A percentile compares a stretch with the other conserved stretches of the same genome.
phyloP scores from a whole-genome alignment of 2,797 vertebrate species.

The Peromyscus aztecus region DNA sequence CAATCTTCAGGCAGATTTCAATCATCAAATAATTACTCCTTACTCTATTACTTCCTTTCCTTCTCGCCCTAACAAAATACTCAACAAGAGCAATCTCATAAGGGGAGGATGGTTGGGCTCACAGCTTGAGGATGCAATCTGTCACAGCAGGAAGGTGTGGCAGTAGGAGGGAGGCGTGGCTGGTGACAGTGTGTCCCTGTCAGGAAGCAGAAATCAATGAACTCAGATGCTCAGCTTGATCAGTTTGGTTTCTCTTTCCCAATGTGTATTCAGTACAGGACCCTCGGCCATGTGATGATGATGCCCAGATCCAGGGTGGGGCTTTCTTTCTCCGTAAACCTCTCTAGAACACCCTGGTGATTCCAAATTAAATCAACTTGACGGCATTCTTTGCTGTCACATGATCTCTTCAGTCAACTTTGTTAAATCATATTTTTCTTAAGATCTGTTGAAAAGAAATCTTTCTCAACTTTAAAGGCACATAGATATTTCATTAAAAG shows the following conservation, averaged over 20 bases:
- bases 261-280: not conserved
- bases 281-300: not conserved
- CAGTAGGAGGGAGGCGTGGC: too few species aligned
- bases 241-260: not conserved
- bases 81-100: not conserved
- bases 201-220: not conserved
- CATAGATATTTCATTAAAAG: not conserved
- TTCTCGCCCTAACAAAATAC: not conserved
- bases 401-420: not conserved
- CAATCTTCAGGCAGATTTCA: constrained; percentile 2
- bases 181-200: not conserved
- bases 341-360: not conserved
- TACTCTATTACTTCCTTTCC: not conserved
- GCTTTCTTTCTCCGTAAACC: not conserved
- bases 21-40: not conserved
- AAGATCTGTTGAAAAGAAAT: not conserved
- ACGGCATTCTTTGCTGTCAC: not conserved
- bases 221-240: not conserved
- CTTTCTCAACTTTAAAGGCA: constrained; percentile 31
- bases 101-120: not conserved
- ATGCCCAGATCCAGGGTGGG: not conserved
- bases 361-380: not conserved
- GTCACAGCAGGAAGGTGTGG: not conserved
- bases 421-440: not conserved
- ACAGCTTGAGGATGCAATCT: not conserved